phyloP scores from a whole-genome alignment of 2,113 vertebrate species.

The Oryctolagus cuniculus region DNA sequence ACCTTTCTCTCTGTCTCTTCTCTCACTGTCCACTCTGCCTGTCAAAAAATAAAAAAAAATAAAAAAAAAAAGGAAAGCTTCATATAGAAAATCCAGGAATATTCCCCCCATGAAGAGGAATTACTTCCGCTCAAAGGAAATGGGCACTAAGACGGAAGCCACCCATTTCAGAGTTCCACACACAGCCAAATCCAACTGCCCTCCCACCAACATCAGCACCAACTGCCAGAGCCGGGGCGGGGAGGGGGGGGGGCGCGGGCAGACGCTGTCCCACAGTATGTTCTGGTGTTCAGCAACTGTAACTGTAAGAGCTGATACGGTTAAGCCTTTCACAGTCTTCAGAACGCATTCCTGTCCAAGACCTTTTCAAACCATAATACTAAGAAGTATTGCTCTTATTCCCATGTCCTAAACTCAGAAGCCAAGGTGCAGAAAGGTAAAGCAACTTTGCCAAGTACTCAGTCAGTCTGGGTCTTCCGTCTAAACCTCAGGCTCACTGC shows the following conservation, averaged over 20 bases:
- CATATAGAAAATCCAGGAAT: not conserved
- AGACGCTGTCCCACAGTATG: rapidly evolving
- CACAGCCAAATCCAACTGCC: not conserved
- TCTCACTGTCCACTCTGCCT: too few relatives aligned
- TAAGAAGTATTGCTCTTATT: not conserved
- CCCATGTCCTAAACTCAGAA: not conserved
- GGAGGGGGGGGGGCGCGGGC: too few relatives aligned
- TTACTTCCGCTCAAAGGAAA: not conserved
- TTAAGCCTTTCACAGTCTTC: not conserved
- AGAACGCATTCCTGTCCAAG: rapidly evolving
- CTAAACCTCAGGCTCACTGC: not conserved
- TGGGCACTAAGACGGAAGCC: not conserved
- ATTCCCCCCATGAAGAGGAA: not conserved
- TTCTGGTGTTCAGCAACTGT: not conserved
- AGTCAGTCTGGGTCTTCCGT: not conserved
- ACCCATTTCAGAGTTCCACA: not conserved
- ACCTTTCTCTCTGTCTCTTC: too few relatives aligned
- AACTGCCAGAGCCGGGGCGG: not conserved
- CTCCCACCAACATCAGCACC: not conserved
- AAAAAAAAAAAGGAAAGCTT: not conserved
- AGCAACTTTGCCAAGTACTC: not conserved
- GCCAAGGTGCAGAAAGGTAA: not conserved
- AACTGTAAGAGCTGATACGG: rapidly evolving
- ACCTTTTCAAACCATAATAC: not conserved
- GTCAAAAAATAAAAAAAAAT: too few relatives aligned